Evolutionary conservation across 2,797 vertebrate species (phyloP).

Genomic region (Ispidina picta): DNA sequence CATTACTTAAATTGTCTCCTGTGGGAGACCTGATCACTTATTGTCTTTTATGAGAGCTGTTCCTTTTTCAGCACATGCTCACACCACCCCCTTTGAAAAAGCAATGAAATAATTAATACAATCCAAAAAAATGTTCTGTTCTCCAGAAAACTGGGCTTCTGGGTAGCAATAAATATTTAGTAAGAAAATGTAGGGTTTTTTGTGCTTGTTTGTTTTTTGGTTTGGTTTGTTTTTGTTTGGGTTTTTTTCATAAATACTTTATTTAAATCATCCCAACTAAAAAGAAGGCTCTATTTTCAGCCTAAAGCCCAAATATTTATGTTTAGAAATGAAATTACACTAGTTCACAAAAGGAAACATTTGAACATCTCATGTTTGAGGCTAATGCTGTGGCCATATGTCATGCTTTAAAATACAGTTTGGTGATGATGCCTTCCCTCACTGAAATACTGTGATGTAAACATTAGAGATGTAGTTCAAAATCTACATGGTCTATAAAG

Average conservation of each 20-base stretch:
- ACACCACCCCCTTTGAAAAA: neutral
- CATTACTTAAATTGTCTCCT: conserved; percentile 23
- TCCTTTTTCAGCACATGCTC: neutral
- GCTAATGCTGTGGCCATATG: neutral
- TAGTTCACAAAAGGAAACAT: neutral
- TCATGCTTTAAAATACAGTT: neutral
- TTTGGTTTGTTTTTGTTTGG: too few species aligned
- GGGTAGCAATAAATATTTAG: neutral
- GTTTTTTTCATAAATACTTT: neutral
- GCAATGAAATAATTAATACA: neutral
- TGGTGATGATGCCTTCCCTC: neutral
- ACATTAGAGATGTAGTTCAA: neutral
- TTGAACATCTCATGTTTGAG: neutral
- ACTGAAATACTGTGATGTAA: accelerated
- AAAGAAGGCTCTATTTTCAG: neutral
- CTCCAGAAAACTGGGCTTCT: neutral
- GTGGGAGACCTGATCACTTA: neutral
- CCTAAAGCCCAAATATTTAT: neutral
- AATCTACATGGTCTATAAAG: neutral
- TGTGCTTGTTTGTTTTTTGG: neutral
- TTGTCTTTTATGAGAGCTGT: neutral
- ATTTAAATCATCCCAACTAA: neutral
- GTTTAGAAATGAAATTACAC: neutral
- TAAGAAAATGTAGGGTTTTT: neutral
- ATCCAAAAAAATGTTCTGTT: neutral